Percentiles rank a stretch among this genome's conserved stretches.
phyloP scores from a whole-genome alignment of 1,140 invertebrate species.

The Meteorus sp. region DNA sequence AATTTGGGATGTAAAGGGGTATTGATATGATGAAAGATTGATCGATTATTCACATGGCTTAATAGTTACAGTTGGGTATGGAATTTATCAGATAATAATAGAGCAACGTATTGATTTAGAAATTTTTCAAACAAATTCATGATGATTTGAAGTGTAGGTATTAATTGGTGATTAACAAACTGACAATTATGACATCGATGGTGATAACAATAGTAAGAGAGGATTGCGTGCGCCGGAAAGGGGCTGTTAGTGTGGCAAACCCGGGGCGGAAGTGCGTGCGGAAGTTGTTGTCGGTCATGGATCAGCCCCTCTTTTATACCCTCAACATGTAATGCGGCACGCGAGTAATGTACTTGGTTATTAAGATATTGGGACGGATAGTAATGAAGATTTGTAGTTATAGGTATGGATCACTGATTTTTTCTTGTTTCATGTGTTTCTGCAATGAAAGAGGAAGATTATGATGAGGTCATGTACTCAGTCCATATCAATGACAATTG shows the following conservation, averaged over 20 bases:
- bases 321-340: slow-evolving; percentile 12
- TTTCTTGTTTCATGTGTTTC: neutral
- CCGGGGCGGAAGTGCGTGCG: slow-evolving; percentile 42
- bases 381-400: neutral
- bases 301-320: slow-evolving; percentile 11
- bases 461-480: no score
- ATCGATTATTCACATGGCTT: no score
- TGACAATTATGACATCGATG: neutral
- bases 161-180: neutral
- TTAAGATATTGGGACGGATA: slow-evolving; percentile 2
- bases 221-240: slow-evolving; percentile 39
- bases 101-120: neutral
- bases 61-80: no score
- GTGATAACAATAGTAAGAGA: slow-evolving; percentile 2
- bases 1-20: no score
- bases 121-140: no score
- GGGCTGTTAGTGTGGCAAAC: slow-evolving; percentile 36
- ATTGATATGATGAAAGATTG: no score
- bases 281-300: slow-evolving; percentile 25
- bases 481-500: no score
- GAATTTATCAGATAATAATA: neutral
- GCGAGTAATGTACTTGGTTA: slow-evolving; percentile 16
- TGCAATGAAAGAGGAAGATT: no score
- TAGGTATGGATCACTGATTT: neutral
- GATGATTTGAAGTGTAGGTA: no score